Evolutionary conservation across 2,888 invertebrate genomes (phyloP).

Genomic region (Hyposoter didymator): DNA sequence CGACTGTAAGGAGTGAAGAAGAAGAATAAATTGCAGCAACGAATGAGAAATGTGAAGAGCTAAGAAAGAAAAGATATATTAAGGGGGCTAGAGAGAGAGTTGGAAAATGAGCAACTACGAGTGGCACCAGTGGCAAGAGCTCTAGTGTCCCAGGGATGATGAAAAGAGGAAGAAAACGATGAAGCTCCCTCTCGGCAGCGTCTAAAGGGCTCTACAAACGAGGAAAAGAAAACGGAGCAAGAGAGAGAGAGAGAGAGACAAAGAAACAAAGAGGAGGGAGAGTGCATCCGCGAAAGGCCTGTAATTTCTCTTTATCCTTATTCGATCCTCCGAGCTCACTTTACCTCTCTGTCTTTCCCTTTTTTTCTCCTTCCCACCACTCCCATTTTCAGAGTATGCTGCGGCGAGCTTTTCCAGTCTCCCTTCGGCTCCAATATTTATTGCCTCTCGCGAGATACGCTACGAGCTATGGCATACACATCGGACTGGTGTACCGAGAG

Average conservation of each 20-base stretch:
- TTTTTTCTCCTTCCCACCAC: constrained; percentile 8
- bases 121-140: constrained; percentile 54
- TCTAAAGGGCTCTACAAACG: constrained; percentile 41
- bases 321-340: constrained; percentile 64
- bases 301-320: constrained; percentile 79
- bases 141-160: constrained; percentile 51
- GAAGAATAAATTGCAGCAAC: constrained; percentile 57
- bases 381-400: constrained; percentile 36
- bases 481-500: constrained; percentile 24
- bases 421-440: constrained; percentile 73
- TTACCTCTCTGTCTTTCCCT: constrained; percentile 35
- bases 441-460: constrained; percentile 68
- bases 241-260: constrained; percentile 15
- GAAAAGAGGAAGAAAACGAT: constrained; percentile 20
- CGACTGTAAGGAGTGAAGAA: constrained; percentile 38
- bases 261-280: constrained; percentile 25
- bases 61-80: constrained; percentile 54
- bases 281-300: constrained; percentile 75
- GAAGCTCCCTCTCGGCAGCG: constrained; percentile 52
- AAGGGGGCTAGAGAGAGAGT: constrained; percentile 57
- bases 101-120: constrained; percentile 68
- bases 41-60: constrained; percentile 52
- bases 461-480: constrained; percentile 37
- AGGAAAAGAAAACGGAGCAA: constrained; percentile 36
- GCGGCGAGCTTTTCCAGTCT: constrained; percentile 62